phyloP scores from a whole-genome alignment of 2,888 invertebrate species.

The Cryptophagus acutangulus region DNA sequence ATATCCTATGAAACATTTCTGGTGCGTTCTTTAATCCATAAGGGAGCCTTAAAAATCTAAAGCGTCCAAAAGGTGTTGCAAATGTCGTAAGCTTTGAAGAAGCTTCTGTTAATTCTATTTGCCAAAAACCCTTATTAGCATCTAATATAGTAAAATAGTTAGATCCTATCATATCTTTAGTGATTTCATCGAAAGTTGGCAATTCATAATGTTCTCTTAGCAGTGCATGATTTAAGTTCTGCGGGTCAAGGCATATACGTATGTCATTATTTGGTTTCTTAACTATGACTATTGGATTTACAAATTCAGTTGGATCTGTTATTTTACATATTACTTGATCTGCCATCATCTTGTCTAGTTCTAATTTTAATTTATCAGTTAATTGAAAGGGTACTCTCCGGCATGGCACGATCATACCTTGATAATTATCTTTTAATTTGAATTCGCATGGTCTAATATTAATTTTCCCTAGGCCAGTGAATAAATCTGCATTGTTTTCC shows the following conservation, averaged over 20 bases:
- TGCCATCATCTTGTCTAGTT: not conserved
- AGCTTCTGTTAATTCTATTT: constrained; percentile 24
- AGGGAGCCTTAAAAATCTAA: constrained; percentile 24
- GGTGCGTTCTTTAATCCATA: constrained; percentile 26
- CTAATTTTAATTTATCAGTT: not conserved
- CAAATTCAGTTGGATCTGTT: constrained; percentile 20
- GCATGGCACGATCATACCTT: not conserved
- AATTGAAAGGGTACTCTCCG: constrained; percentile 1
- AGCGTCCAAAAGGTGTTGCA: constrained; percentile 28
- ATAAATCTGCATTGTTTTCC: not conserved
- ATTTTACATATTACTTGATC: not conserved
- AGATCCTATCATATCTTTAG: constrained; percentile 8
- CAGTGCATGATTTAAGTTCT: constrained; percentile 14
- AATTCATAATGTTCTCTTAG: constrained; percentile 11
- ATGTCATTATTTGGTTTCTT: constrained; percentile 17
- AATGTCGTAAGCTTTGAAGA: constrained; percentile 28
- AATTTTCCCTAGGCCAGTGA: constrained; percentile 4
- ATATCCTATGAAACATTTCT: constrained; percentile 29
- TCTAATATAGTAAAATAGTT: constrained; percentile 16
- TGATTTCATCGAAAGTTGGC: constrained; percentile 15
- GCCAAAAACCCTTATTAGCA: constrained; percentile 28
- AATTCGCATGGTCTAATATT: not conserved
- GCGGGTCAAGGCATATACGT: constrained; percentile 18
- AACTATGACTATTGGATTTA: constrained; percentile 22
- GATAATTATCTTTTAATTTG: constrained; percentile 1